A percentile compares a stretch with the other conserved stretches of the same genome.
Conservation (phyloP, 2,797 vertebrate genomes). For the Gymnocypris eckloni region DNA sequence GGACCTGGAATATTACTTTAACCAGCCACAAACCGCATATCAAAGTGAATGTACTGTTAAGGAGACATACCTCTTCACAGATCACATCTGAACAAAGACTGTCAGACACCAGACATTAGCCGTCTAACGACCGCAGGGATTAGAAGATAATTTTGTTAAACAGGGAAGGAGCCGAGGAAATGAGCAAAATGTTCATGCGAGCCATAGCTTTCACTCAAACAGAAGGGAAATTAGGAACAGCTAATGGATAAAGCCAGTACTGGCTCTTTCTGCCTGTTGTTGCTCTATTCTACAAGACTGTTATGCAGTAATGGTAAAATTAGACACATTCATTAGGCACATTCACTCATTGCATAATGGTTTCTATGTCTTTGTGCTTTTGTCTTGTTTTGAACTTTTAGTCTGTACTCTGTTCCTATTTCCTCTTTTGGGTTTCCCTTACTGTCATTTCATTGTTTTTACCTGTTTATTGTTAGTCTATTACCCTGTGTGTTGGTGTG, state of each 20-base stretch:
- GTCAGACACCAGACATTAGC: not conserved
- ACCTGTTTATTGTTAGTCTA: not conserved
- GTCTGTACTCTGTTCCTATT: not conserved
- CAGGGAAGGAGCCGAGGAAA: slow-evolving; percentile 49
- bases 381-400: not conserved
- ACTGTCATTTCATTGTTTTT: not conserved
- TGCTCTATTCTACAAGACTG: not conserved
- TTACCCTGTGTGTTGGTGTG: not conserved
- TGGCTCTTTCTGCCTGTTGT: slow-evolving; percentile 29
- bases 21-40: not conserved
- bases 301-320: not conserved
- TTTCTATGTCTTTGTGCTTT: not conserved
- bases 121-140: not conserved
- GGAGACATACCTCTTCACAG: not conserved
- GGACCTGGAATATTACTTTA: not conserved
- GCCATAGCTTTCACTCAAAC: slow-evolving; percentile 10
- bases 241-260: slow-evolving; percentile 32
- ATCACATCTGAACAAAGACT: not conserved
- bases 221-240: slow-evolving; percentile 38
- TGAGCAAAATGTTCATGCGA: slow-evolving; percentile 22
- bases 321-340: not conserved
- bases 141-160: slow-evolving; percentile 20
- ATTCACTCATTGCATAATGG: not conserved
- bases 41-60: not conserved
- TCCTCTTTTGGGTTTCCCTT: not conserved